Evolutionary conservation across 2,113 vertebrate species (phyloP).

Genomic region (Chloropsis cyanopogon): DNA sequence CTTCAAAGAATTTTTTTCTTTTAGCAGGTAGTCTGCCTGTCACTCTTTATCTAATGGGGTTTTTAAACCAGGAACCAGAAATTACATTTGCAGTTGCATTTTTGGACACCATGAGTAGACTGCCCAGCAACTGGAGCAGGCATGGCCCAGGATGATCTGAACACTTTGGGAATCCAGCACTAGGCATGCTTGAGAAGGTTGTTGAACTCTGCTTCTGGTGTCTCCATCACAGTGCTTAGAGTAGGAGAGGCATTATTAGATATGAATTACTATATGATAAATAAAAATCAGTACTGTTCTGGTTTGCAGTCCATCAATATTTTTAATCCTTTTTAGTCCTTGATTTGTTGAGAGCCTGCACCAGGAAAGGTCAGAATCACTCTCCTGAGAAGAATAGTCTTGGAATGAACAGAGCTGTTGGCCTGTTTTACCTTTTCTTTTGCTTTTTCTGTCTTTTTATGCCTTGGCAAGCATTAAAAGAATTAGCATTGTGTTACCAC

Average conservation of each 20-base stretch:
- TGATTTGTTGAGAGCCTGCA: not conserved
- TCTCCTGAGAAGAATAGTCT: not conserved
- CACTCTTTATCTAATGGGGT: not conserved
- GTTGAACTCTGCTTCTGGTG: not conserved
- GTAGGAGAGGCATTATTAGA: not conserved
- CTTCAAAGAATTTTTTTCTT: not conserved
- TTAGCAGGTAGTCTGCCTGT: not conserved
- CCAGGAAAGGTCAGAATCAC: not conserved
- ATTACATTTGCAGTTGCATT: not conserved
- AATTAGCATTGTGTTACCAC: not conserved
- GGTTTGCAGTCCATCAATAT: not conserved
- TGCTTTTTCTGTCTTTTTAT: not conserved
- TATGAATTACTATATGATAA: not conserved
- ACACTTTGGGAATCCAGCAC: not conserved
- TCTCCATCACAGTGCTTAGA: not conserved
- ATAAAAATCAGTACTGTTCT: not conserved
- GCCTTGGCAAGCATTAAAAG: not conserved
- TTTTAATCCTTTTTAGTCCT: not conserved
- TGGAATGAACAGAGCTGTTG: not conserved
- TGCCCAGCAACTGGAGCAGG: not conserved
- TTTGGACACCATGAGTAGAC: not conserved
- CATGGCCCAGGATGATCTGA: not conserved
- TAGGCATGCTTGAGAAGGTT: not conserved
- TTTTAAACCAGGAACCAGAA: not conserved
- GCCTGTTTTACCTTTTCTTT: not conserved